phyloP scores from a whole-genome alignment of 2,797 vertebrate species.

The Silurus lanzhouensis region DNA sequence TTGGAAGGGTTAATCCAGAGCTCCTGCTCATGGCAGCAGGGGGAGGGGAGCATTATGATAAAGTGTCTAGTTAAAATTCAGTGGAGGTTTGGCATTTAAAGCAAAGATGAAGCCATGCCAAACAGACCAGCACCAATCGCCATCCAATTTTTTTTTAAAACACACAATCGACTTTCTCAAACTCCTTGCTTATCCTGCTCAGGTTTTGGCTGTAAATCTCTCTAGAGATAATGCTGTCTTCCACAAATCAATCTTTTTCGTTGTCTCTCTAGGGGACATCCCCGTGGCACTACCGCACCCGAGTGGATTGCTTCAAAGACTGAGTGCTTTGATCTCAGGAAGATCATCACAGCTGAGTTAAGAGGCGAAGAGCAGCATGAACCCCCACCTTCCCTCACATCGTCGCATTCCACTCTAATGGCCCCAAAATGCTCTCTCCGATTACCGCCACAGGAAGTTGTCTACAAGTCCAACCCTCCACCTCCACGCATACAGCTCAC shows the following conservation, averaged over 20 bases:
- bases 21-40: constrained; percentile 46
- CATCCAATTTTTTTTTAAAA: constrained; percentile 69
- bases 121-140: constrained; percentile 53
- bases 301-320: constrained; percentile 72
- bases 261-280: constrained; percentile 59
- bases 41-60: constrained; percentile 50
- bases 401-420: constrained; percentile 60
- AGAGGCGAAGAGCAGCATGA: constrained; percentile 54
- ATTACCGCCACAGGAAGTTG: constrained; percentile 53
- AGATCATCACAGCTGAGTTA: constrained; percentile 62
- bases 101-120: constrained; percentile 38
- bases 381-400: constrained; percentile 39
- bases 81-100: constrained; percentile 53
- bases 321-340: constrained; percentile 54
- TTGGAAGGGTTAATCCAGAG: constrained; percentile 63
- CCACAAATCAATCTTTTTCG: constrained; percentile 36
- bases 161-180: constrained; percentile 43
- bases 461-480: constrained; percentile 45
- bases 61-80: constrained; percentile 64
- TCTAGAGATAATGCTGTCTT: constrained; percentile 6
- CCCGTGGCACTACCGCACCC: constrained; percentile 69
- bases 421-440: constrained; percentile 47
- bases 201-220: constrained; percentile 7
- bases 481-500: constrained; percentile 11
- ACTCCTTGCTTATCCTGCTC: not conserved